Evolutionary conservation across 2,113 vertebrate species (phyloP).

Genomic region (Cathartes aura): DNA sequence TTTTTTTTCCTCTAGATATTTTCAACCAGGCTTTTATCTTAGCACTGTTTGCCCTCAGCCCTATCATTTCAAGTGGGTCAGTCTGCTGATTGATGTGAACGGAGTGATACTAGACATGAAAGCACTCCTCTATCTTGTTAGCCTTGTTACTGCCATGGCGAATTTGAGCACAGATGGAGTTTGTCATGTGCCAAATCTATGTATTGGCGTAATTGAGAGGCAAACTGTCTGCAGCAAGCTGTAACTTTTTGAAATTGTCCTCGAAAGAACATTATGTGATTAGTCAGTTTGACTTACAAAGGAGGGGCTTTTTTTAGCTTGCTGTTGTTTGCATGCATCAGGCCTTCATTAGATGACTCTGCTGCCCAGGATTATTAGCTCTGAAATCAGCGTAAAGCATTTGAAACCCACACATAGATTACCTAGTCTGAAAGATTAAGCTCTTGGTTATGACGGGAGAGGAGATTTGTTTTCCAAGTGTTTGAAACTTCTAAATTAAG

Average conservation of each 20-base stretch:
- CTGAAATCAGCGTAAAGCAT: not conserved
- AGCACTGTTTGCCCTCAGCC: not conserved
- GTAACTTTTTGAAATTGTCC: conserved; percentile 24
- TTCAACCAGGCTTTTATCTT: not conserved
- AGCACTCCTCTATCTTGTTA: not conserved
- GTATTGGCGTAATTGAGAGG: not conserved
- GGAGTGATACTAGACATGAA: not conserved
- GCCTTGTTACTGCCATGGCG: not conserved
- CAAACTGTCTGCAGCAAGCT: conserved; percentile 27
- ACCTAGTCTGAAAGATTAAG: not conserved
- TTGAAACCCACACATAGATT: not conserved
- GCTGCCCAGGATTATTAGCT: not conserved
- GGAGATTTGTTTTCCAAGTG: not conserved
- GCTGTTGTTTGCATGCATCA: not conserved
- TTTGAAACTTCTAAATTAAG: not conserved
- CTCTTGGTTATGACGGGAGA: not conserved
- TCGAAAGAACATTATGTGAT: not conserved
- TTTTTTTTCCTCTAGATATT: not conserved
- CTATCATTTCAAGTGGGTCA: not conserved
- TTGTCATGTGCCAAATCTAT: not conserved
- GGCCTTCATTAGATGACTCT: not conserved
- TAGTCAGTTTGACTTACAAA: not conserved
- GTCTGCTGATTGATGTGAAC: not conserved
- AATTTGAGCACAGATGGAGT: conserved; percentile 5
- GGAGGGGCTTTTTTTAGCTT: not conserved